These are phyloP conservation scores for Stratiomys singularior DNA, from an alignment of 2,888 invertebrate genomes.

Conservation along the genomic window DNA sequence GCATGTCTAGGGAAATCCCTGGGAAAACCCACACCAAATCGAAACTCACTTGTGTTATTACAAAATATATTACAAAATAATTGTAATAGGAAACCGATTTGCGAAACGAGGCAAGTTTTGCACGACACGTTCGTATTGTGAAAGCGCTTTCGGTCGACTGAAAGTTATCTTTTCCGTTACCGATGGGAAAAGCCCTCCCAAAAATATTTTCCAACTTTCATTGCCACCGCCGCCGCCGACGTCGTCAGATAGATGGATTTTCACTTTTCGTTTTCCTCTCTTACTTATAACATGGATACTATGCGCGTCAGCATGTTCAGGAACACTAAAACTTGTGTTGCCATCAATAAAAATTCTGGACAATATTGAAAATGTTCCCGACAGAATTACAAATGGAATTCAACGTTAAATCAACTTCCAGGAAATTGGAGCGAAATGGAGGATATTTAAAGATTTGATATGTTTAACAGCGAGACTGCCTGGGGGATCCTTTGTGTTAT, in stretches of 20 bases:
- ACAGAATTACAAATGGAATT: too few relatives aligned
- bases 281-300: neutral
- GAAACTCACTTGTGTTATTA: constrained; percentile 23
- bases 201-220: constrained; percentile 34
- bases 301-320: constrained; percentile 23
- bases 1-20: neutral
- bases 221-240: too few relatives aligned
- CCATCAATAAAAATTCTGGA: neutral
- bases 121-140: constrained; percentile 31
- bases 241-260: constrained; percentile 6
- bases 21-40: constrained; percentile 22
- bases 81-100: constrained; percentile 31
- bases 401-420: too few relatives aligned
- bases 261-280: constrained; percentile 23
- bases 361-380: too few relatives aligned
- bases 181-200: constrained; percentile 22
- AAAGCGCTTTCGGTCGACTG: constrained; percentile 45
- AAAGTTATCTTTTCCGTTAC: constrained; percentile 31
- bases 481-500: too few relatives aligned
- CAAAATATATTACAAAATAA: constrained; percentile 35
- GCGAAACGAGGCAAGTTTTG: constrained; percentile 10
- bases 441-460: too few relatives aligned
- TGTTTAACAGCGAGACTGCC: too few relatives aligned
- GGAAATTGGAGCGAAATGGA: too few relatives aligned
- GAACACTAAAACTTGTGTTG: neutral